Conservation (phyloP, 2,113 vertebrate species). For the Syrrhaptes paradoxus region DNA sequence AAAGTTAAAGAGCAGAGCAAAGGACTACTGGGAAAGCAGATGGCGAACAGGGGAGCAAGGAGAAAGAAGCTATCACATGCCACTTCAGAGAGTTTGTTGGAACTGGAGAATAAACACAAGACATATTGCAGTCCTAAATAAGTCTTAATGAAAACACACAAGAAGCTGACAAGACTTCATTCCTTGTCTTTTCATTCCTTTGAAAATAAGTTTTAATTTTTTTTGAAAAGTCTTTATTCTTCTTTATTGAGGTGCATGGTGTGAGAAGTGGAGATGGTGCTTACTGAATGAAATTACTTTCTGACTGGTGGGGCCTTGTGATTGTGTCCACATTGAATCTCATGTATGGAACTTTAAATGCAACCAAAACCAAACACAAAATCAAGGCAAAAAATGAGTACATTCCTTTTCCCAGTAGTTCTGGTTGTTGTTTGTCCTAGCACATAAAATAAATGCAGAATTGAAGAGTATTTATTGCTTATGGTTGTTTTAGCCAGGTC, state of each 20-base stretch:
- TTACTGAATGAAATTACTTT: background rate
- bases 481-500: background rate
- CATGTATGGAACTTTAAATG: background rate
- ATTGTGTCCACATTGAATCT: background rate
- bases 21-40: background rate
- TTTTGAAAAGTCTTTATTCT: background rate
- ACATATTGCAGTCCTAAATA: background rate
- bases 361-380: background rate
- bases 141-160: background rate
- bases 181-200: background rate
- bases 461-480: background rate
- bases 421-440: background rate
- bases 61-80: background rate
- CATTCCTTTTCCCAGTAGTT: background rate
- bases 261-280: background rate
- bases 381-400: background rate
- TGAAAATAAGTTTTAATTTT: background rate
- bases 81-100: background rate
- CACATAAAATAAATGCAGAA: background rate
- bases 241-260: background rate
- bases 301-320: fast-evolving
- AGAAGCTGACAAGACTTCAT: background rate
- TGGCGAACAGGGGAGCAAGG: background rate
- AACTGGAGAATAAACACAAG: background rate
- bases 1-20: background rate